phyloP scores from a whole-genome alignment of 1,140 invertebrate species.

The Bilobella aurantiaca region DNA sequence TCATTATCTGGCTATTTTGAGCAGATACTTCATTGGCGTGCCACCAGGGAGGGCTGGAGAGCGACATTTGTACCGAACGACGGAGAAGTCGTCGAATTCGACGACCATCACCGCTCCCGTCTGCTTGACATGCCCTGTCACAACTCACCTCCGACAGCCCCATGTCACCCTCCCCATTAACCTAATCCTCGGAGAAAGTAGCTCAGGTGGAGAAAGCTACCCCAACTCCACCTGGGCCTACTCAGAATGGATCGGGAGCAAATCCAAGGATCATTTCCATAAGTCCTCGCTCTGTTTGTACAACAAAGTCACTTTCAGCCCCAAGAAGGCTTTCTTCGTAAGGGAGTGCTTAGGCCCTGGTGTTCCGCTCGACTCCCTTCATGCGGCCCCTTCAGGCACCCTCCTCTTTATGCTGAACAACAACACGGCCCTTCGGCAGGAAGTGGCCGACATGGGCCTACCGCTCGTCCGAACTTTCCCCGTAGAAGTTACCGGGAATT shows the following conservation, averaged over 20 bases:
- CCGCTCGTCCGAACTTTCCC: conserved; percentile 41
- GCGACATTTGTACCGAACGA: conserved; percentile 60
- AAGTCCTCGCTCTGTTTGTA: conserved; percentile 32
- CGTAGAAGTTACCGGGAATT: conserved; percentile 46
- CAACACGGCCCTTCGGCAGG: conserved; percentile 39
- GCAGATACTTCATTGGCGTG: conserved; percentile 61
- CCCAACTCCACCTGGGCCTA: not conserved
- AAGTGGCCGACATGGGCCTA: conserved; percentile 38
- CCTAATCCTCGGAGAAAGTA: too few relatives aligned
- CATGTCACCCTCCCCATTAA: too few relatives aligned
- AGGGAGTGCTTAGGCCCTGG: conserved; percentile 61
- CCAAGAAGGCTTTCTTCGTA: conserved; percentile 43
- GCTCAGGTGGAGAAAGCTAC: not conserved
- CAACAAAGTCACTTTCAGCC: conserved; percentile 34
- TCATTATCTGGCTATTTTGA: conserved; percentile 29
- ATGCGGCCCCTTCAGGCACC: conserved; percentile 29
- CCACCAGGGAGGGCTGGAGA: conserved; percentile 54
- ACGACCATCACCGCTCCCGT: conserved; percentile 23
- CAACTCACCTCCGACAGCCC: not conserved
- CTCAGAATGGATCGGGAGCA: conserved; percentile 21
- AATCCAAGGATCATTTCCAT: conserved; percentile 24
- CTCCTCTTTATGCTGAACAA: conserved; percentile 41
- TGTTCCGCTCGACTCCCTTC: conserved; percentile 43
- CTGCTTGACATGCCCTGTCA: conserved; percentile 47
- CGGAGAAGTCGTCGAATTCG: conserved; percentile 38